These are phyloP conservation scores for Mus caroli DNA, from an alignment of 2,797 vertebrate species.

Conservation along the genomic window DNA sequence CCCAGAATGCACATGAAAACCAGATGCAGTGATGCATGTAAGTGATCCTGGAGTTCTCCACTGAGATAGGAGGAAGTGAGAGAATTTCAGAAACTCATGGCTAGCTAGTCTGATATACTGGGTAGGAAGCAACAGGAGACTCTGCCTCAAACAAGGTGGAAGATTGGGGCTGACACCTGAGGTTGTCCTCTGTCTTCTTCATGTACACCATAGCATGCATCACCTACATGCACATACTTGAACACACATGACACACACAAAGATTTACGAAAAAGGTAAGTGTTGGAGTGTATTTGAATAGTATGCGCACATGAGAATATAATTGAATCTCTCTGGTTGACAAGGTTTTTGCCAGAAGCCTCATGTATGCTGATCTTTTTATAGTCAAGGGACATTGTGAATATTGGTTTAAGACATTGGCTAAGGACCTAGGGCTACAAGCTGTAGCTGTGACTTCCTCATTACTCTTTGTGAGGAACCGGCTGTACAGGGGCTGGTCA, in stretches of 20 bases:
- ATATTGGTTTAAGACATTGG: neutral
- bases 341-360: neutral
- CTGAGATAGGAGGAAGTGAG: neutral
- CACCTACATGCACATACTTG: neutral
- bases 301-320: neutral
- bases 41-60: neutral
- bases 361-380: neutral
- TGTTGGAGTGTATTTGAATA: neutral
- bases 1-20: neutral
- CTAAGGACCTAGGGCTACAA: neutral
- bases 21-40: neutral
- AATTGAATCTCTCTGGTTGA: neutral
- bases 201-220: neutral
- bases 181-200: neutral
- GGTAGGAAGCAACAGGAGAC: neutral
- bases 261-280: neutral
- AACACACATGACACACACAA: neutral
- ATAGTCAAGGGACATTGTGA: neutral
- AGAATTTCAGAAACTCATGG: neutral
- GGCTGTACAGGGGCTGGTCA: neutral
- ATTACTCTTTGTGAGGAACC: neutral
- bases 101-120: neutral
- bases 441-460: fast-evolving
- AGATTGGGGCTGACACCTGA: neutral
- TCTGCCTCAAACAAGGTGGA: neutral